Base-by-base conservation (phyloP, 2,888 invertebrate genomes). In the Philereme transversata region DNA sequence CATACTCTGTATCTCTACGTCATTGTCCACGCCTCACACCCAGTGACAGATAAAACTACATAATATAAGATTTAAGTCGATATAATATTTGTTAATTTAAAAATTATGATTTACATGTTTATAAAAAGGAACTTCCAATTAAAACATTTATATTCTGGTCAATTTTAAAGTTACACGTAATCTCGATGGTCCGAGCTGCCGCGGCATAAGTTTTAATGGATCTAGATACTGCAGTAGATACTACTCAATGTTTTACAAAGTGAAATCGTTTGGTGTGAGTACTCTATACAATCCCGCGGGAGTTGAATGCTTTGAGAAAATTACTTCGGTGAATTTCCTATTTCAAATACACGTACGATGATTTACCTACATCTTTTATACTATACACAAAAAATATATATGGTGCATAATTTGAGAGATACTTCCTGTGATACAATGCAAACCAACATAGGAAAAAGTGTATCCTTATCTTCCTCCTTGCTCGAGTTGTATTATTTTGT, bases 81-180 rank as follows among this genome's bases (percentile, higher is more conserved):
- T 22, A 22, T 22, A 22, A 22, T 22, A 3, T 22, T 22, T 22
- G 22, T 22, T 22, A 22, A 22, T 22, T 22, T 22, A 22, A 22
- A 22, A 22, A 22, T 2, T 22, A 22, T 22, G 1, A 22, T 22
- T 3, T 22, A 22, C 3, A 44, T 53, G 49, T 51, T 48, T 58
- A 51, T 35, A 40, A 22, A 22, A 22, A 22, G 3, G 1, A 46
- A 38, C 44, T 41, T 56, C 59, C 43, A 63, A 58, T 44, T 47
- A 40, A 47, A 61, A 53, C 61, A 69, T 76, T 68, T 71, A 69
- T 73, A 75, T 76, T 76, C 75, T 60, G 68, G 71, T 72, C 77
- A 72, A 78, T 79, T 82, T 79, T 75, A 79, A 83, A 84, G 80
- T 79, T 75, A 78, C 77, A 81, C 81, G 79, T 82, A 82, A 83